Conservation (phyloP, 2,797 vertebrate species). For the Silurus aristotelis region DNA sequence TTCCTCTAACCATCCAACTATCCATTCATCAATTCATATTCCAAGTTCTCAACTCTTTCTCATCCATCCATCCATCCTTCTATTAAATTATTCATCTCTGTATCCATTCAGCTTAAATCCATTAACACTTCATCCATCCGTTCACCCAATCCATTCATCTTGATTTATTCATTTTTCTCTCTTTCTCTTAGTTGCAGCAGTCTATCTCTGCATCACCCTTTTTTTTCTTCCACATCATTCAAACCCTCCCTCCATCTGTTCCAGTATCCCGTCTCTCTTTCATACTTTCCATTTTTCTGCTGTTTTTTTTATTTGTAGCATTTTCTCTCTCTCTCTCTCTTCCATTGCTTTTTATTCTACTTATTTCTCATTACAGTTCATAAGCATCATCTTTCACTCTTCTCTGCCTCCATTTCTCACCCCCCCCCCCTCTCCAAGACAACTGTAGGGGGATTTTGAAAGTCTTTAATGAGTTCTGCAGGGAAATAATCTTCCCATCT, state of each 20-base stretch:
- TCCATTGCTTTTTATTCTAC: conserved; percentile 2
- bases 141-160: neutral
- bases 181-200: neutral
- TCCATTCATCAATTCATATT: neutral
- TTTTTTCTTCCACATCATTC: neutral
- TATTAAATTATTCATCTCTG: too few species aligned
- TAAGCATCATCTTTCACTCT: neutral
- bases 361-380: neutral
- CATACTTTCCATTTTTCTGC: neutral
- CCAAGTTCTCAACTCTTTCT: neutral
- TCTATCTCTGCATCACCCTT: neutral
- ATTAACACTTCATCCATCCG: neutral
- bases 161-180: neutral
- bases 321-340: neutral
- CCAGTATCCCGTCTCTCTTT: neutral
- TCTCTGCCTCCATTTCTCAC: neutral
- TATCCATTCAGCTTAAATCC: neutral
- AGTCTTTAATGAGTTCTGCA: conserved; percentile 72
- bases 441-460: conserved; percentile 57
- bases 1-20: neutral
- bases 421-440: conserved; percentile 55
- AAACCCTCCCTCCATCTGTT: neutral
- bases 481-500: conserved; percentile 64
- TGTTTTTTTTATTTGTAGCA: neutral
- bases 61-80: too few species aligned